A percentile compares a stretch with the other conserved stretches of the same genome.
These are phyloP conservation scores for Eulemur mongoz DNA, from an alignment of 2,797 vertebrate genomes.

Conservation along the genomic window DNA sequence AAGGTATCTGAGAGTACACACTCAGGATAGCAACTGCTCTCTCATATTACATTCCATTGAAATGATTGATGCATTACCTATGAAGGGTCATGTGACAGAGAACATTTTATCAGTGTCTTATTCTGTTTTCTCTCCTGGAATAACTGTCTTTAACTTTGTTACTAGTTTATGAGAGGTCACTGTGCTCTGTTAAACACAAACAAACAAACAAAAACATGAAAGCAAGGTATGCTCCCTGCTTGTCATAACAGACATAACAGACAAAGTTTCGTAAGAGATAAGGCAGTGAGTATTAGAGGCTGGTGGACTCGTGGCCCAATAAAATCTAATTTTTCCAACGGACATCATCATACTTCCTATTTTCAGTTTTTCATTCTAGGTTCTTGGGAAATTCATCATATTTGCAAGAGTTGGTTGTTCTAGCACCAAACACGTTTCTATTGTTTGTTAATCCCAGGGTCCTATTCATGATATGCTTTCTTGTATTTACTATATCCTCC, in stretches of 20 bases:
- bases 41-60: neutral
- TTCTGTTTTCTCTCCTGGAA: neutral
- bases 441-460: neutral
- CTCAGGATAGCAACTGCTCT: neutral
- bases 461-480: neutral
- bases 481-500: neutral
- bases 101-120: neutral
- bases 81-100: neutral
- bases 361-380: neutral
- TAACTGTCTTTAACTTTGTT: neutral
- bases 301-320: neutral
- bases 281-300: neutral
- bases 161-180: neutral
- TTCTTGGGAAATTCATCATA: neutral
- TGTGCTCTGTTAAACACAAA: neutral
- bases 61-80: neutral
- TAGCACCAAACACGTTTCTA: neutral
- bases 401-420: neutral
- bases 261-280: neutral
- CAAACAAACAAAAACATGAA: neutral
- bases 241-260: neutral
- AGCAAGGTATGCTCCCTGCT: neutral
- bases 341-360: neutral
- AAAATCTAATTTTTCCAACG: neutral
- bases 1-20: neutral